Percentiles rank a stretch among this genome's conserved stretches.
Conservation (phyloP, 2,888 invertebrate species). For the Lacanobia oleracea region DNA sequence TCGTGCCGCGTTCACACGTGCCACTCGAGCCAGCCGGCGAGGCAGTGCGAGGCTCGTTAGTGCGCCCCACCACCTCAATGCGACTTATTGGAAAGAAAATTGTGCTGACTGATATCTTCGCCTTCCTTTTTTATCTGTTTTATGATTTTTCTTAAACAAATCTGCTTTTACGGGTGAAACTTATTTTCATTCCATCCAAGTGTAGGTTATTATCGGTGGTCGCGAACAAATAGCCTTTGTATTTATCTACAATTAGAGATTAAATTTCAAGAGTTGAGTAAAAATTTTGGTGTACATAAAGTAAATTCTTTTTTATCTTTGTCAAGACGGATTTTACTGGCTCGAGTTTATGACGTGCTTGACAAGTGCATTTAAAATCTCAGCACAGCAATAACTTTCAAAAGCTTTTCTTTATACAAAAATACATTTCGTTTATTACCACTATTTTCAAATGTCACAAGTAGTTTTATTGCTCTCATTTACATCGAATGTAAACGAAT, state of each 20-base stretch:
- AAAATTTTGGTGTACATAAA: not conserved
- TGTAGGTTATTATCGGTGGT: not conserved
- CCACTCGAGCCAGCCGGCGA: slow-evolving; percentile 72
- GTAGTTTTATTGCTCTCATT: slow-evolving; percentile 13
- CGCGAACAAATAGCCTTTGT: not conserved
- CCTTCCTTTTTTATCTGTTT: slow-evolving; percentile 71
- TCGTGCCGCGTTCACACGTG: slow-evolving; percentile 77
- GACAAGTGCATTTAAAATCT: not conserved
- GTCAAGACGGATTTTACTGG: slow-evolving; percentile 3
- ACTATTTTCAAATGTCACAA: slow-evolving; percentile 15
- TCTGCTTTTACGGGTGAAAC: slow-evolving; percentile 15
- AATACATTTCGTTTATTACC: slow-evolving; percentile 22
- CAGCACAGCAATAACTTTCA: not conserved
- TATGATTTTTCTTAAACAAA: slow-evolving; percentile 60
- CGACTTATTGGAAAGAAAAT: slow-evolving; percentile 82
- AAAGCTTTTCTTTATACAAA: slow-evolving; percentile 9
- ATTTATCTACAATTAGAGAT: too few relatives aligned
- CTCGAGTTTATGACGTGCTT: slow-evolving; percentile 15
- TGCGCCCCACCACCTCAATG: slow-evolving; percentile 66
- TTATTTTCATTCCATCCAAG: not conserved
- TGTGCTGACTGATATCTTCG: slow-evolving; percentile 75
- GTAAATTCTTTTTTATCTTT: not conserved
- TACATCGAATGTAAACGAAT: not conserved
- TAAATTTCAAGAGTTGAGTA: not conserved
- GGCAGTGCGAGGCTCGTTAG: slow-evolving; percentile 78